Conservation (phyloP, 2,797 vertebrate species). For the Schizopygopsis malacanthus region DNA sequence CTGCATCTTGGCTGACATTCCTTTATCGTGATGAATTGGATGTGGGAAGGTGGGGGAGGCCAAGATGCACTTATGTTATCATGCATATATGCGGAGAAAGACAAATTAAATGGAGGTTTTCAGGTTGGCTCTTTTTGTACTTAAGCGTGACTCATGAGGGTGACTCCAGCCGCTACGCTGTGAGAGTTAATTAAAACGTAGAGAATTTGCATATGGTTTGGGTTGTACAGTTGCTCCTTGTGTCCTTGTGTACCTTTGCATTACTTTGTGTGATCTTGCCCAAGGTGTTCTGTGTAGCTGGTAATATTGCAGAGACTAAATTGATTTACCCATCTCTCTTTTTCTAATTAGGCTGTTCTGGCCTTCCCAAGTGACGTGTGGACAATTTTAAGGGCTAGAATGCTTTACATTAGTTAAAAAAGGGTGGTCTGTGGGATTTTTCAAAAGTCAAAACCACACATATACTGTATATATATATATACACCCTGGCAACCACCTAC, state of each 20-base stretch:
- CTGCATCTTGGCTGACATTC: slow-evolving; percentile 33
- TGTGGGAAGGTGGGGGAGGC: slow-evolving; percentile 4
- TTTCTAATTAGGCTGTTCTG: slow-evolving; percentile 34
- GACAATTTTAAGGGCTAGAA: slow-evolving; percentile 16
- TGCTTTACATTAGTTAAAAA: not conserved
- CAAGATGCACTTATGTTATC: slow-evolving; percentile 23
- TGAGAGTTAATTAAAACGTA: slow-evolving; percentile 49
- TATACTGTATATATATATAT: not conserved
- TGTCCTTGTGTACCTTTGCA: slow-evolving; percentile 41
- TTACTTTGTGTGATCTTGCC: slow-evolving; percentile 49
- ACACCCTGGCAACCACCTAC: not conserved
- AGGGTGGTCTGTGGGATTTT: not conserved
- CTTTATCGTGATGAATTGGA: slow-evolving; percentile 44
- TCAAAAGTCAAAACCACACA: not conserved
- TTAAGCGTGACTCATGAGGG: slow-evolving; percentile 21
- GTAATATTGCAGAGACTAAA: slow-evolving; percentile 33
- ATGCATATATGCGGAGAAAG: slow-evolving; percentile 8
- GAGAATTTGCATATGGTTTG: slow-evolving; percentile 21
- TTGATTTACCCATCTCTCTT: slow-evolving; percentile 25
- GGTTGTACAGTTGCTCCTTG: slow-evolving; percentile 17
- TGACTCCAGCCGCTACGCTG: slow-evolving; percentile 15
- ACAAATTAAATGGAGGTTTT: slow-evolving; percentile 24
- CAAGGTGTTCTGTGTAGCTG: slow-evolving; percentile 33
- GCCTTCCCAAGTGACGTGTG: slow-evolving; percentile 11
- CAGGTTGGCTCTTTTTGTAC: slow-evolving; percentile 4